Base-by-base conservation (phyloP, 2,888 invertebrate species). In the Diaperis boleti region DNA sequence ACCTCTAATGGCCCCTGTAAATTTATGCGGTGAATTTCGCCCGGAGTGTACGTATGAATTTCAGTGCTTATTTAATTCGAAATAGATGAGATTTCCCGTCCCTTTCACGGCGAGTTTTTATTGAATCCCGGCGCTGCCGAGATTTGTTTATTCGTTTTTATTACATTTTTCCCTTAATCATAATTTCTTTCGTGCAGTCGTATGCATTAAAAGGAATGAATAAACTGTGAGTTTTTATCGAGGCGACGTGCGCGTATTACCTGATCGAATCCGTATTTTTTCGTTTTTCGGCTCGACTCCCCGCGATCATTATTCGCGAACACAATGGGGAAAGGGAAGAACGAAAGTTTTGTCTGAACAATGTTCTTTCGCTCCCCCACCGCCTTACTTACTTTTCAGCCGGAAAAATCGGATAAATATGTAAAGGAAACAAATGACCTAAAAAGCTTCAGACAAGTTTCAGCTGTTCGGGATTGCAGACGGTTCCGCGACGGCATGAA, bases 341-440 rank as follows among this genome's bases (percentile, higher is more conserved):
- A 49, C 15, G 13, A 18, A 59, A 49, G 47, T 49, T 57, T 47
- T 41, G 59, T 59, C 45, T 35, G 57, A 55, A 55, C 55, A 55
- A 42, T 55, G 55, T 52, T 55, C 55, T 8, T 22, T 44, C 14
- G 41, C 6, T 8, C 29, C 14, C 37, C 33, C 22, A 5, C 31
- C 29, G 26, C 37, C 59, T 42, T 52, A 52, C 49, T 39, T 60
- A 52, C 59, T 52, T 60, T 60, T 52, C 59, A 60, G 52, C 59
- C 59, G 44, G 59, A 60, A 60, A 50, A 60, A 60, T 50, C 50
- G 59, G 52, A 52, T 60, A 60, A 60, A 60, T 60, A 60, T 52
- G 59, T 60, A 60, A 60, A 60, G 35, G 52, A 60, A 60, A 60
- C 59, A 60, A 60, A 60, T 60, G 59, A 60, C 59, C 59, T 60